Base-by-base conservation (phyloP, 2,888 invertebrate species). In the Neoscelio sp. region DNA sequence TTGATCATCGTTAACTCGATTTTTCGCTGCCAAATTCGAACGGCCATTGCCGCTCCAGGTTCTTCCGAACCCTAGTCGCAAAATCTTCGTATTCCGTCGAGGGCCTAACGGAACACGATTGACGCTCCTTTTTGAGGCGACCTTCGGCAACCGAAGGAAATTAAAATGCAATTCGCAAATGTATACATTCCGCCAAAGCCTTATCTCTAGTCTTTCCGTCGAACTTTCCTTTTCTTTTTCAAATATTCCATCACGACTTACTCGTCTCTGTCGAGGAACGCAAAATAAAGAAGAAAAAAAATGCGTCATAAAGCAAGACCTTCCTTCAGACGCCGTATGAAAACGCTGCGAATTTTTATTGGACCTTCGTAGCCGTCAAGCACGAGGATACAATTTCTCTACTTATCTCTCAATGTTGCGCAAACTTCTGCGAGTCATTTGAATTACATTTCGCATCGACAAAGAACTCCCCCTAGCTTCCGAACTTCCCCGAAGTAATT, bases 1-100 rank as follows among this genome's bases (percentile, higher is more conserved):
- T 65, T 50, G 74, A 58, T 60, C 54, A 67, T 15, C 76, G 68
- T 68, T 67, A 70, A 73, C 62, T 76, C 68, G 42, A 76, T 76
- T 76, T 60, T 76, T 76, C 40, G 12, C 76, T 35, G 44, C 54
- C 13, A 68, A 62, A 76, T 70, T 56, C 56, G 42, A 64, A 54
- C n/a, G 46, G 48, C 62, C 56, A 58, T 23, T 54, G 62, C 42
- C 62, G 52, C 68, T 67, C 38, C 58, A 35, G 30, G 64, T 74
- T 50, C 60, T n/a, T n/a, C 17, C 44, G 17, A 23, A 23, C 10
- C 17, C 23, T n/a, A n/a, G 23, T 23, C 18, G 20, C n/a, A 20
- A n/a, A n/a, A n/a, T n/a, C n/a, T n/a, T n/a, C n/a, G n/a, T n/a
- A n/a, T n/a, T n/a, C n/a, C n/a, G n/a, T n/a, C n/a, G n/a, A n/a